Conservation (phyloP, 2,797 vertebrate genomes). For the Ceyx erithaca region DNA sequence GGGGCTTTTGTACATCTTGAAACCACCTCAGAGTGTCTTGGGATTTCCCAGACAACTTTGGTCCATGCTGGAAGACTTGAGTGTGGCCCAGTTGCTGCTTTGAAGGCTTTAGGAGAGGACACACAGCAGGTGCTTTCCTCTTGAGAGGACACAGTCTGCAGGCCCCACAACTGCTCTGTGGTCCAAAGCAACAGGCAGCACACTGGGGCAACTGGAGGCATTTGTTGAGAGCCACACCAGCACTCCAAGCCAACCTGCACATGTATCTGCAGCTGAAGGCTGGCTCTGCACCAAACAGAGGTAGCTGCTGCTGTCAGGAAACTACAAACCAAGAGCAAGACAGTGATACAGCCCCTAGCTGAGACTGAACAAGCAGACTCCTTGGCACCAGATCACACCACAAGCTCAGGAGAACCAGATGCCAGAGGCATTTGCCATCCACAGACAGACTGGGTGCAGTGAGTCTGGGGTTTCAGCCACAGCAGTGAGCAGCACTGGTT, state of each 20-base stretch:
- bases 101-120: neutral
- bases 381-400: neutral
- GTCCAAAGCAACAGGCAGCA: neutral
- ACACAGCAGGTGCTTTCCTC: neutral
- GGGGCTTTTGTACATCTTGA: no score
- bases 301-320: neutral
- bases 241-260: neutral
- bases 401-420: neutral
- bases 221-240: neutral
- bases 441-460: neutral
- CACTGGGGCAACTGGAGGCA: neutral
- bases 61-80: neutral
- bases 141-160: neutral
- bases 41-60: neutral
- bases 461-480: neutral
- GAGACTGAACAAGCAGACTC: neutral
- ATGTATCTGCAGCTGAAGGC: neutral
- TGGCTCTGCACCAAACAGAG: accelerated
- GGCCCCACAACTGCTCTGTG: neutral
- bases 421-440: neutral
- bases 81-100: neutral
- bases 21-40: neutral
- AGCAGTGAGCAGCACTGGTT: neutral
- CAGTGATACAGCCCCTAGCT: accelerated
- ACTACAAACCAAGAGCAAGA: neutral